A percentile compares a stretch with the other conserved stretches of the same genome.
Evolutionary conservation across 2,888 invertebrate species (phyloP).

Genomic region (Malthinus flaveolus): DNA sequence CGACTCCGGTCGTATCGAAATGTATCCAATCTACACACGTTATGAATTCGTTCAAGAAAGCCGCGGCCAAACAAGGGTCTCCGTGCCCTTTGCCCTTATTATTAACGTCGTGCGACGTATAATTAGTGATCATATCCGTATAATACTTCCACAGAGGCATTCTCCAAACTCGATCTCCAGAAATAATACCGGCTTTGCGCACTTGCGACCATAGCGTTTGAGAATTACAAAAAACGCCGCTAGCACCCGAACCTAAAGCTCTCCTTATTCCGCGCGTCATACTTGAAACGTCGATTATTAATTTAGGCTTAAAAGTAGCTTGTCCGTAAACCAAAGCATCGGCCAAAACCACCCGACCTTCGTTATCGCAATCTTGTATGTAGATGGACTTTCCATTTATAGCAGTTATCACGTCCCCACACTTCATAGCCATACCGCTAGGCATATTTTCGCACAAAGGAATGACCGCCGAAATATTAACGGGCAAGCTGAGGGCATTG

Average conservation of each 20-base stretch:
- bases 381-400: conserved; percentile 65
- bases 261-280: conserved; percentile 62
- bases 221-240: conserved; percentile 61
- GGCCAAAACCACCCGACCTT: conserved; percentile 51
- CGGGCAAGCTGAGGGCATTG: conserved; percentile 58
- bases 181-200: conserved; percentile 57
- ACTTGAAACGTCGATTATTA: conserved; percentile 72
- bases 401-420: conserved; percentile 55
- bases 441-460: conserved; percentile 58
- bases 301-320: conserved; percentile 59
- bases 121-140: conserved; percentile 54
- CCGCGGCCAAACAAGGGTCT: conserved; percentile 50
- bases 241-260: conserved; percentile 59
- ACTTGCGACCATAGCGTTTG: conserved; percentile 58
- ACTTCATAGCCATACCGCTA: conserved; percentile 63
- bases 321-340: conserved; percentile 53
- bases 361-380: conserved; percentile 65
- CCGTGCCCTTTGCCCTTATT: conserved; percentile 51
- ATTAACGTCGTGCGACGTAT: conserved; percentile 49
- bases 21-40: conserved; percentile 63
- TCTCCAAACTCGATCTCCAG: conserved; percentile 66
- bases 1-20: conserved; percentile 62
- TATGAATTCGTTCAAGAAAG: conserved; percentile 59
- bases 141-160: conserved; percentile 64
- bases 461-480: conserved; percentile 57